Percentiles rank a stretch among this genome's conserved stretches.
These are phyloP conservation scores for Pachycephus smyrnensis DNA, from an alignment of 2,888 invertebrate species.

Conservation along the genomic window DNA sequence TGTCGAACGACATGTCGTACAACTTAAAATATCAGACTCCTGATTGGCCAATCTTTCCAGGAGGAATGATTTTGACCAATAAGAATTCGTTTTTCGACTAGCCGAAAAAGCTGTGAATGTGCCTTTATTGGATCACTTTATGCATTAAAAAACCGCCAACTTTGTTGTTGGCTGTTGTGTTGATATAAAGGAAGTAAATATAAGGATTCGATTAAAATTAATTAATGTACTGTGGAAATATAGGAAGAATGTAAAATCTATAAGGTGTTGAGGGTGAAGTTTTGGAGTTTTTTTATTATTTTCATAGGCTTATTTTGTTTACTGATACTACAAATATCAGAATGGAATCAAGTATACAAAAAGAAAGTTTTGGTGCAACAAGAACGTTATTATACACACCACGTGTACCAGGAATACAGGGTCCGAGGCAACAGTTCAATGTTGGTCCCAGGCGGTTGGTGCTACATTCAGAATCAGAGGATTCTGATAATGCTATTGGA, in stretches of 20 bases:
- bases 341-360: background rate
- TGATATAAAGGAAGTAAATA: background rate
- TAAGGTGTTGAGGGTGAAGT: too few species aligned
- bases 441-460: conserved; percentile 21
- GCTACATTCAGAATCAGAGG: background rate
- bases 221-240: background rate
- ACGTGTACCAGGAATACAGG: conserved; percentile 9
- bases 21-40: background rate
- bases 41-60: background rate
- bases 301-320: too few species aligned
- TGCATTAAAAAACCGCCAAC: background rate
- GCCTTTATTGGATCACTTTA: too few species aligned
- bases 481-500: background rate
- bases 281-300: too few species aligned
- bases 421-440: conserved; percentile 23
- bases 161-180: background rate
- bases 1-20: too few species aligned
- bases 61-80: background rate
- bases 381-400: background rate
- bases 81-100: background rate
- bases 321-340: too few species aligned
- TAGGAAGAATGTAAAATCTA: background rate
- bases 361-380: background rate
- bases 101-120: background rate
- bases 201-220: background rate